These are phyloP conservation scores for Urechis unicinctus DNA, from an alignment of 2,888 invertebrate genomes.

Conservation along the genomic window DNA sequence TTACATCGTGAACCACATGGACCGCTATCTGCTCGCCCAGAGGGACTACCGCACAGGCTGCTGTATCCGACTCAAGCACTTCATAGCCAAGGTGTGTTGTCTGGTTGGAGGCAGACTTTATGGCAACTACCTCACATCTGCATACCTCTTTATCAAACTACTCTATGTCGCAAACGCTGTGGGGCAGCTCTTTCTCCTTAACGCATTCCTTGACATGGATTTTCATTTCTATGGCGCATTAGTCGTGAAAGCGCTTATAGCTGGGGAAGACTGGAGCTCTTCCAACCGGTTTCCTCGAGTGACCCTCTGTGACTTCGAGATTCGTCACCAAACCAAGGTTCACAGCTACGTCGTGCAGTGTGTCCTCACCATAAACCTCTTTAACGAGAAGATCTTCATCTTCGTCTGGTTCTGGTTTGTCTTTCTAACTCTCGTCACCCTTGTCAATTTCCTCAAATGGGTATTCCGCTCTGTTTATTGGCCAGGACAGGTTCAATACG, in stretches of 20 bases:
- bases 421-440: slow-evolving; percentile 25
- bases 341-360: slow-evolving; percentile 32
- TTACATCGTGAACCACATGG: slow-evolving; percentile 53
- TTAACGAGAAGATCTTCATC: slow-evolving; percentile 33
- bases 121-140: slow-evolving; percentile 53
- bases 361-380: slow-evolving; percentile 30
- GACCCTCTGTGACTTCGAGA: slow-evolving; percentile 49
- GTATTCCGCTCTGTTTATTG: slow-evolving; percentile 26
- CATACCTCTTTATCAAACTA: slow-evolving; percentile 52
- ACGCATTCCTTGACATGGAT: slow-evolving; percentile 52
- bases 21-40: slow-evolving; percentile 51
- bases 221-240: slow-evolving; percentile 52
- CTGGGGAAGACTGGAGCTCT: slow-evolving; percentile 44
- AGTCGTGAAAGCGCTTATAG: slow-evolving; percentile 51
- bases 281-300: slow-evolving; percentile 47
- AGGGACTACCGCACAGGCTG: slow-evolving; percentile 49
- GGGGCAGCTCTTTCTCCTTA: slow-evolving; percentile 53
- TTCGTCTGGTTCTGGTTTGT: slow-evolving; percentile 33
- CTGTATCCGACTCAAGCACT: slow-evolving; percentile 44
- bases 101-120: slow-evolving; percentile 48
- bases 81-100: slow-evolving; percentile 47
- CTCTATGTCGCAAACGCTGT: slow-evolving; percentile 52
- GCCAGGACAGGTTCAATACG: slow-evolving; percentile 26
- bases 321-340: slow-evolving; percentile 27
- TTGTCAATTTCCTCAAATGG: slow-evolving; percentile 25